These are phyloP conservation scores for Pseudotriccus pelzelni DNA, from an alignment of 2,797 vertebrate genomes.

Conservation along the genomic window DNA sequence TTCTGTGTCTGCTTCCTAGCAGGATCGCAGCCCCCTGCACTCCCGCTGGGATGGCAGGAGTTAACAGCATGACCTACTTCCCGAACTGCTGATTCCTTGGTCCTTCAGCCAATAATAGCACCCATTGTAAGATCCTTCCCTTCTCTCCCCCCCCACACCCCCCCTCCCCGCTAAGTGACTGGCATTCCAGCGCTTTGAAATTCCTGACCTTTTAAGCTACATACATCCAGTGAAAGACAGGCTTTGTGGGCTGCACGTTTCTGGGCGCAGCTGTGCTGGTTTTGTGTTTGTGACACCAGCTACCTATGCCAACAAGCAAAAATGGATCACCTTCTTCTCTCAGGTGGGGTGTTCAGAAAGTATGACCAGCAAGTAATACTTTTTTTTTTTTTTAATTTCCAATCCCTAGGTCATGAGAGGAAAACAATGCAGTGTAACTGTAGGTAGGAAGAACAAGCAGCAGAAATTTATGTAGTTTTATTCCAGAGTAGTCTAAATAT, in stretches of 20 bases:
- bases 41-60: neutral
- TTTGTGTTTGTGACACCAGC: neutral
- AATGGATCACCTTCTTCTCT: neutral
- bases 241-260: conserved; percentile 31
- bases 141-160: no score
- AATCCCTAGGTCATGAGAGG: neutral
- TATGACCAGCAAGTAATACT: neutral
- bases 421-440: neutral
- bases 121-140: conserved; percentile 15
- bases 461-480: neutral
- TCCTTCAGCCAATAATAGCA: conserved; percentile 40
- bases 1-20: neutral
- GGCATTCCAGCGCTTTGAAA: conserved; percentile 34
- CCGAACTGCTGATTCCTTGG: conserved; percentile 25
- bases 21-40: neutral
- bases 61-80: conserved; percentile 59
- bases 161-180: neutral
- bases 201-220: conserved; percentile 57
- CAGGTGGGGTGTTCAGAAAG: neutral
- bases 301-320: neutral
- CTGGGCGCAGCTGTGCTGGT: neutral
- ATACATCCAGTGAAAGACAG: conserved; percentile 42
- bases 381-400: neutral
- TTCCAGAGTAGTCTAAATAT: neutral
- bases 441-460: neutral